Conservation (phyloP, 2,113 vertebrate genomes). For the Protobothrops flavoviridis region DNA sequence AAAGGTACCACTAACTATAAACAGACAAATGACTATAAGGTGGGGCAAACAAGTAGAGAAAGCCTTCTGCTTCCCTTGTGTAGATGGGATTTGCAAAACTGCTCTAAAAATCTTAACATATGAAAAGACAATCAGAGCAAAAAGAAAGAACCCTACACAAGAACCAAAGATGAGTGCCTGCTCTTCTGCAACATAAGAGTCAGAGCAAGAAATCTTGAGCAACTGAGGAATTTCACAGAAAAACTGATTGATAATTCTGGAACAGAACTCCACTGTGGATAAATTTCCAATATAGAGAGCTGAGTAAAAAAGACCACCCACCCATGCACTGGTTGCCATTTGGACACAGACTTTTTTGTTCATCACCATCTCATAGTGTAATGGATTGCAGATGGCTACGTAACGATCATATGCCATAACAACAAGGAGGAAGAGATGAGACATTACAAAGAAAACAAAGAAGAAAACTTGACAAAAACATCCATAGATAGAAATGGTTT, state of each 20-base stretch:
- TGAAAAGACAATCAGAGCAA: not conserved
- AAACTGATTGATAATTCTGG: not conserved
- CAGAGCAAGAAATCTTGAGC: not conserved
- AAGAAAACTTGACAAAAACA: not conserved
- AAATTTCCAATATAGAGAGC: not conserved
- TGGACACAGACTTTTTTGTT: not conserved
- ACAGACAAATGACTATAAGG: not conserved
- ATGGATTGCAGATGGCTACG: not conserved
- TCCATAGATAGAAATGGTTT: not conserved
- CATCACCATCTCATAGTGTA: not conserved
- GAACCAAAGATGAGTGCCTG: not conserved
- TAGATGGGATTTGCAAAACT: not conserved
- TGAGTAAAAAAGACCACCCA: not conserved
- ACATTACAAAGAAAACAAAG: not conserved
- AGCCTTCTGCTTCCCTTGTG: not conserved
- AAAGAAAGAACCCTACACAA: not conserved
- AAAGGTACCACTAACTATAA: not conserved
- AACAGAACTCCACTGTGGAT: not conserved
- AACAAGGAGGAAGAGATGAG: not conserved
- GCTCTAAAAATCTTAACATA: not conserved
- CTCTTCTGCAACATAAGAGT: not conserved
- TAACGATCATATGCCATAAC: not conserved
- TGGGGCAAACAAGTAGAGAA: not conserved
- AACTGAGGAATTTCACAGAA: not conserved
- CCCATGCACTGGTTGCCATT: not conserved